A percentile compares a stretch with the other conserved stretches of the same genome.
phyloP scores from a whole-genome alignment of 2,113 vertebrate genomes.

The Telmatochromis brichardi region DNA sequence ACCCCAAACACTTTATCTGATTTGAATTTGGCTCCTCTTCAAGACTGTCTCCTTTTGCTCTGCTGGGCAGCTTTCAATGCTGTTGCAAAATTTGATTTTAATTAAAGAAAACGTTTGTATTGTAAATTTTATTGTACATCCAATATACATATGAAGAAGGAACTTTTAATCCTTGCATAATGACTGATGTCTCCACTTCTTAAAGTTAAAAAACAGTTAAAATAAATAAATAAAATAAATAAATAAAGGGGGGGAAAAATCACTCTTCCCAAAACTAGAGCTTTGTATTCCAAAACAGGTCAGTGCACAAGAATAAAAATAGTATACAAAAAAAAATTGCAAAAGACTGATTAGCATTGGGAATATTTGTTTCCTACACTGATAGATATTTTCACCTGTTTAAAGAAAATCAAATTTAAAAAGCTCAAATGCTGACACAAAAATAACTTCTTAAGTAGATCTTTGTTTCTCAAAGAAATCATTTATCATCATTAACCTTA shows the following conservation, averaged over 20 bases:
- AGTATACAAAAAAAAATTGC: background rate
- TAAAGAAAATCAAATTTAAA: background rate
- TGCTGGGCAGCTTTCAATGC: background rate
- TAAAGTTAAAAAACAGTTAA: background rate
- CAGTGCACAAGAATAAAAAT: background rate
- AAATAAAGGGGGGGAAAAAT: fast-evolving
- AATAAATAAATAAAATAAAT: background rate
- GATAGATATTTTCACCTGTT: background rate
- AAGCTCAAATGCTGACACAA: background rate
- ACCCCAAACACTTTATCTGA: background rate
- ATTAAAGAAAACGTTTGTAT: background rate
- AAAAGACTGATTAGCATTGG: background rate
- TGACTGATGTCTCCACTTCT: background rate
- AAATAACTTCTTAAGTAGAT: background rate
- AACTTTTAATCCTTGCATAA: background rate
- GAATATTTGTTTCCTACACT: background rate
- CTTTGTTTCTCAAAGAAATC: background rate
- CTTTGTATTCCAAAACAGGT: background rate
- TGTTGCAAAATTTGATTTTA: background rate
- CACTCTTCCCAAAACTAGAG: background rate
- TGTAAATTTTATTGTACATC: background rate
- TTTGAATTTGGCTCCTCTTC: background rate
- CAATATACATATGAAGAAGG: background rate
- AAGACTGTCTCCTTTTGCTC: background rate
- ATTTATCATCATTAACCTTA: background rate